Conservation (phyloP, 2,113 vertebrate species). For the Polypterus bichir region DNA sequence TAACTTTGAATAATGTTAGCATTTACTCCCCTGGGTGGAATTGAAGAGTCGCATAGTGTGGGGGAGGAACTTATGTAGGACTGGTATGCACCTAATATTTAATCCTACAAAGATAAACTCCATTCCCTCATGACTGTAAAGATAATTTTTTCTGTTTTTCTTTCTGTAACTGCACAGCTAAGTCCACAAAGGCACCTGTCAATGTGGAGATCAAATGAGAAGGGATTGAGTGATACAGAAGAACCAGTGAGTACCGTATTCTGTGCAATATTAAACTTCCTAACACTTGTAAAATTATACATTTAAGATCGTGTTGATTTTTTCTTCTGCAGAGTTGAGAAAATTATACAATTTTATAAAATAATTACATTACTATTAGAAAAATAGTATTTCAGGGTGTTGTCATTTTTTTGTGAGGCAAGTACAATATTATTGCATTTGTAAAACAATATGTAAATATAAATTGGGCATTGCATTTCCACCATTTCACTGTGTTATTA, state of each 20-base stretch:
- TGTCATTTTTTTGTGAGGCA: no score
- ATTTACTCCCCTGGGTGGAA: no score
- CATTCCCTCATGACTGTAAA: neutral
- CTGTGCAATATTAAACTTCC: neutral
- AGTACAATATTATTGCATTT: no score
- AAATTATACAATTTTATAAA: no score
- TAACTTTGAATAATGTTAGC: no score
- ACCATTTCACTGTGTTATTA: no score
- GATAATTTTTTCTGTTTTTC: neutral
- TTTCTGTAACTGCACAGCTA: constrained; percentile 8
- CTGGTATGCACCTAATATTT: neutral
- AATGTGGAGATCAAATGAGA: constrained; percentile 4
- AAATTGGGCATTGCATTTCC: no score
- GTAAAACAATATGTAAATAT: no score
- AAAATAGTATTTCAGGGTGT: no score
- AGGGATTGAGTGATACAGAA: constrained; percentile 21
- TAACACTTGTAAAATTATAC: neutral
- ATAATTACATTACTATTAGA: no score
- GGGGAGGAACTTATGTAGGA: neutral
- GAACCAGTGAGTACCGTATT: constrained; percentile 27
- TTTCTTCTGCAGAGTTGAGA: neutral
- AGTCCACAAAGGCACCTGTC: constrained; percentile 6
- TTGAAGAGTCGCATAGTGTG: no score
- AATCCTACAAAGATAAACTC: no score
- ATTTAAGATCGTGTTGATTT: neutral